Evolutionary conservation across 2,888 invertebrate genomes (phyloP).

Genomic region (Oscheius myriophilus): DNA sequence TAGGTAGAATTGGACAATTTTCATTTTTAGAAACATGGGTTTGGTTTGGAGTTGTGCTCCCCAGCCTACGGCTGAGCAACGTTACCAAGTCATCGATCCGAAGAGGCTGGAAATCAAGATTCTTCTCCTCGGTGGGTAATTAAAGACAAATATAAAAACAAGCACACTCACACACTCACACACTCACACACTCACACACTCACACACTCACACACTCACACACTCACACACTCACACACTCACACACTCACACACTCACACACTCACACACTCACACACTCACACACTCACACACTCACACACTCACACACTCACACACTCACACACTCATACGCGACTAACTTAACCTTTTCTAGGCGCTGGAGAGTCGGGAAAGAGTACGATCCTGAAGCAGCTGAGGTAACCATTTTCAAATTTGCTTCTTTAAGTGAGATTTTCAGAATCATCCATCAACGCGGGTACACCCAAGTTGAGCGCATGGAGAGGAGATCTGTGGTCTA

Average conservation of each 20-base stretch:
- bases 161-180: no score
- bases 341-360: neutral
- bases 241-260: no score
- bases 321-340: neutral
- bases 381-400: constrained; percentile 15
- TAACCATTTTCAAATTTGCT: neutral
- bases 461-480: neutral
- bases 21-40: neutral
- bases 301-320: neutral
- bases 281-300: no score
- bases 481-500: constrained; percentile 3
- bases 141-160: neutral
- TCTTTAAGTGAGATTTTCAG: neutral
- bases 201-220: no score
- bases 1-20: no score
- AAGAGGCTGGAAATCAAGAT: neutral
- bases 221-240: no score
- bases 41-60: neutral
- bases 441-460: constrained; percentile 7
- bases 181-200: no score
- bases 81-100: neutral
- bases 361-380: constrained; percentile 14
- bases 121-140: neutral
- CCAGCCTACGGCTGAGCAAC: neutral
- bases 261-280: no score